Evolutionary conservation across 2,113 vertebrate genomes (phyloP).

Genomic region (Semnornis frantzii): DNA sequence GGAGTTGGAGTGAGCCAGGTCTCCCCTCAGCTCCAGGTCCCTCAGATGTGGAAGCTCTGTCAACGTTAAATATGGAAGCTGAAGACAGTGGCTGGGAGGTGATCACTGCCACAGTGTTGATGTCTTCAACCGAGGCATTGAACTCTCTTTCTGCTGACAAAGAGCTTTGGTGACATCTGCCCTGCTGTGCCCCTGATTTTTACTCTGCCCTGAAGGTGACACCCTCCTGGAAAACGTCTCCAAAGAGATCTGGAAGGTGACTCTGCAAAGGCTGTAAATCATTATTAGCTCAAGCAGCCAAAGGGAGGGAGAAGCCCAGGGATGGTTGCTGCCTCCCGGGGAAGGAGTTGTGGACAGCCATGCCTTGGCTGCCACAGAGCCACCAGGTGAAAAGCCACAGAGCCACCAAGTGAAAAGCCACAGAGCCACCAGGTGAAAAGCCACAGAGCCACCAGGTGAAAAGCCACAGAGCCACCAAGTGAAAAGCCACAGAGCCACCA

Average conservation of each 20-base stretch:
- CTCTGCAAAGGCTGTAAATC: too few relatives aligned
- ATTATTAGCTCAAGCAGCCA: not conserved
- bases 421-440: too few relatives aligned
- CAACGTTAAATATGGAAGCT: not conserved
- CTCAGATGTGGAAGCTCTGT: too few relatives aligned
- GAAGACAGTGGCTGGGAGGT: not conserved
- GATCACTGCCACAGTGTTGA: fast-evolving
- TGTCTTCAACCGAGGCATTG: not conserved
- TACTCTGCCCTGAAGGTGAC: not conserved
- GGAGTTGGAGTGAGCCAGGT: too few relatives aligned
- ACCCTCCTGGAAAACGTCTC: not conserved
- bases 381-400: fast-evolving
- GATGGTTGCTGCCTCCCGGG: fast-evolving
- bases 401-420: not conserved
- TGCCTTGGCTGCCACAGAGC: fast-evolving
- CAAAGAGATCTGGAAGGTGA: not conserved
- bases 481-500: too few relatives aligned
- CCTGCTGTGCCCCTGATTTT: fast-evolving
- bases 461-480: too few relatives aligned
- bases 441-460: too few relatives aligned
- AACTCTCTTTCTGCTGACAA: not conserved
- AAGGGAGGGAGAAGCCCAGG: not conserved
- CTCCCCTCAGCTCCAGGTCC: too few relatives aligned
- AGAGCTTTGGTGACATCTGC: not conserved
- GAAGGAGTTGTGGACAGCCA: fast-evolving